A percentile compares a stretch with the other conserved stretches of the same genome.
phyloP scores from a whole-genome alignment of 2,113 vertebrate genomes.

The Crotalus helleri region DNA sequence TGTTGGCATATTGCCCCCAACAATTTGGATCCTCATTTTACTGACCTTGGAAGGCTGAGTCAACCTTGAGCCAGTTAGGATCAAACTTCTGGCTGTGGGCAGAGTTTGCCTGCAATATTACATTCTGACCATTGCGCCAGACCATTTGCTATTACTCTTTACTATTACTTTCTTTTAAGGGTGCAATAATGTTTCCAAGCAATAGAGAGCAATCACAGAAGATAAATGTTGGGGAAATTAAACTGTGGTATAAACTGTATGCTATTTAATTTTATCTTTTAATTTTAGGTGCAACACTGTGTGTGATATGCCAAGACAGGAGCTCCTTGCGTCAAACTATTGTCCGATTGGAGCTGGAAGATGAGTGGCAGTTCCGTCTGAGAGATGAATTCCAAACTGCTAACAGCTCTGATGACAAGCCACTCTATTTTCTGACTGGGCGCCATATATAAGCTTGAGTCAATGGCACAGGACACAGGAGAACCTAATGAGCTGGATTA shows the following conservation, averaged over 20 bases:
- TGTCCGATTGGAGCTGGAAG: conserved; percentile 91
- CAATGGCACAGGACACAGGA: conserved; percentile 8
- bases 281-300: conserved; percentile 90
- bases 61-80: neutral
- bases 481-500: conserved; percentile 17
- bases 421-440: conserved; percentile 94
- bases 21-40: neutral
- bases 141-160: neutral
- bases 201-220: neutral
- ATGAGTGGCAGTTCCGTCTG: conserved; percentile 97
- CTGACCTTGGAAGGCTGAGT: neutral
- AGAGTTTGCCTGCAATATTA: neutral
- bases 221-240: neutral
- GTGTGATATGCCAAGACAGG: conserved; percentile 95
- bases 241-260: neutral
- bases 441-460: conserved; percentile 80
- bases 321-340: conserved; percentile 95
- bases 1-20: neutral
- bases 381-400: conserved; percentile 98
- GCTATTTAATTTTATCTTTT: neutral
- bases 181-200: neutral
- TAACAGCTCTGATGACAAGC: conserved; percentile 92
- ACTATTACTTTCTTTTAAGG: neutral
- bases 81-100: neutral
- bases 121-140: neutral